Conservation (phyloP, 2,797 vertebrate species). For the Lepus oiostolus region DNA sequence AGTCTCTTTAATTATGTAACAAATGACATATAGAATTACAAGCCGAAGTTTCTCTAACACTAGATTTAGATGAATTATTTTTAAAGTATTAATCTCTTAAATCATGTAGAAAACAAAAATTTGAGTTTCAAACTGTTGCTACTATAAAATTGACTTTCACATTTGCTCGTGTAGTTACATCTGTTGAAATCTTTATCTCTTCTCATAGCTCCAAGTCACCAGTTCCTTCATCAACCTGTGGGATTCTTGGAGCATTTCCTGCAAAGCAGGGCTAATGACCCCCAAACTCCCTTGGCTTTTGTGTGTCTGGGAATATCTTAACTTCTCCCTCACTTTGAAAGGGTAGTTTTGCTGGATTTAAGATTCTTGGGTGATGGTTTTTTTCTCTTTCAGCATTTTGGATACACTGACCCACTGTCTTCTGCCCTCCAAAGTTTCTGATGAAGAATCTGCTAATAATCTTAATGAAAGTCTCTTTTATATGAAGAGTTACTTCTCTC, state of each 20-base stretch:
- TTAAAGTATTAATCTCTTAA: background rate
- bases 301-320: background rate
- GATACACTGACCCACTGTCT: background rate
- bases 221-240: background rate
- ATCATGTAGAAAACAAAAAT: background rate
- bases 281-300: background rate
- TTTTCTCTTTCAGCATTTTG: background rate
- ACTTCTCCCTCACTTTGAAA: background rate
- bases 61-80: background rate
- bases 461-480: too few relatives aligned
- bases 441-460: background rate
- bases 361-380: background rate
- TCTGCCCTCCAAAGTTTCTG: background rate
- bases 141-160: background rate
- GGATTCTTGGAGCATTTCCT: background rate
- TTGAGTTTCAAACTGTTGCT: background rate
- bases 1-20: background rate
- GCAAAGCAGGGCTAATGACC: background rate
- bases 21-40: background rate
- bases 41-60: background rate
- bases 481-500: background rate
- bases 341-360: background rate
- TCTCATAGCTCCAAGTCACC: background rate
- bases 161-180: background rate
- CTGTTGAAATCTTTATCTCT: background rate